Conservation (phyloP, 53 echinoderm and acorn worm genomes). For the Glandiceps talaboti region DNA sequence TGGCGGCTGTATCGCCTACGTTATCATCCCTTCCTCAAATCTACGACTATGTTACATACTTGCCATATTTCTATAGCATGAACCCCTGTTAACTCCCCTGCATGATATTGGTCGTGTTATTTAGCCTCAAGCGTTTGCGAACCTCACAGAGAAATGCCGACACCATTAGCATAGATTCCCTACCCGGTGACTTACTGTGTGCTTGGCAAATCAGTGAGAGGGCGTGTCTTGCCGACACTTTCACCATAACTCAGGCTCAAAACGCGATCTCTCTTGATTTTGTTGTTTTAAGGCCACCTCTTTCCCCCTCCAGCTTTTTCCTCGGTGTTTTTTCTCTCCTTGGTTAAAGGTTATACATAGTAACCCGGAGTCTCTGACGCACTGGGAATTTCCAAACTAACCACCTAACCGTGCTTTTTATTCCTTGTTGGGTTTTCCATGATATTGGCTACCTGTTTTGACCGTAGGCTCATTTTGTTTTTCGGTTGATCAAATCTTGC, state of each 20-base stretch:
- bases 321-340: no score
- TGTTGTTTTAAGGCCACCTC: no score
- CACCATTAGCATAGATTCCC: not conserved
- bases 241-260: no score
- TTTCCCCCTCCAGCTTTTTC: no score
- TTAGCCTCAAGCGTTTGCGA: not conserved
- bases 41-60: not conserved
- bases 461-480: not conserved
- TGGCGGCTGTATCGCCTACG: not conserved
- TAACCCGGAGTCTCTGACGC: not conserved
- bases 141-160: not conserved
- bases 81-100: not conserved
- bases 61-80: not conserved
- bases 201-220: not conserved
- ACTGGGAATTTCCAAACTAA: not conserved
- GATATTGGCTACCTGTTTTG: not conserved
- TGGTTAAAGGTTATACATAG: not conserved
- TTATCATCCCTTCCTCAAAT: not conserved
- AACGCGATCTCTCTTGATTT: no score
- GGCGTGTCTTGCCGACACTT: not conserved
- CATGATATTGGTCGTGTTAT: not conserved
- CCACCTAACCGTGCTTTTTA: not conserved
- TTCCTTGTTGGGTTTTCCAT: not conserved
- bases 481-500: not conserved
- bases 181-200: not conserved